Evolutionary conservation across 2,888 invertebrate genomes (phyloP), one percentile per base, ranked within the genome.

Genomic region (Galerucella nymphaeae): DNA sequence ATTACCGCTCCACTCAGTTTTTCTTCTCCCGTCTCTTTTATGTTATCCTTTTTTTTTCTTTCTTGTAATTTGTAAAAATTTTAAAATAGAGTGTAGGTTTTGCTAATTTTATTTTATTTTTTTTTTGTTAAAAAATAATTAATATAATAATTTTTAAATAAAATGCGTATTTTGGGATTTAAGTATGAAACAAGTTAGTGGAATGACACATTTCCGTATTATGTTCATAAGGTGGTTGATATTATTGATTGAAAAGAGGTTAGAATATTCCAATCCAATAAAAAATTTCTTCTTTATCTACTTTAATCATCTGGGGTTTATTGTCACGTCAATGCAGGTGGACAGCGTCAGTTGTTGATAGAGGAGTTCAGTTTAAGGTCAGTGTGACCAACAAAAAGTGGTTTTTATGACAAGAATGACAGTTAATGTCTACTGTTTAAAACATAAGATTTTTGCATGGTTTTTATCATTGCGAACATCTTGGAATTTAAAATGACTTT

Each of bases 31-130:
- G 13, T 45, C 11, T 18, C 20, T 18, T 8, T 63, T 14, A 20
- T 63, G 48, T 63, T 16, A 48, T 42, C 18, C n/a, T 10, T 2
- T 9, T 1, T 18, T 30, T 65, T 14, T 53, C 20, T 18, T 18
- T 64, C 4, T 55, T 53, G 14, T 55, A 55, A 66, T 30, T 66
- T 66, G 55, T 66, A 66, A 41, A 66, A 13, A 41, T 66, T 66
- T 53, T 63, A 61, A 14, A 13, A 38, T 61, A 30, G 61, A 30
- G 30, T 30, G 30, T 61, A 61, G 38, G 41, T 38, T 61, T 61
- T 41, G 16, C 30, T 23, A 14, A 20, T 23, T 55, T 59, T 18
- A 30, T 59, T 23, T 58, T 6, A 4, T 18, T 58, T 20, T 18
- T 58, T 20, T 58, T 38, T 63, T 20, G 48, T 63, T 23, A 59